These are phyloP conservation scores for Drosophila heteroneura DNA, from an alignment of 2,888 invertebrate species.

Conservation along the genomic window DNA sequence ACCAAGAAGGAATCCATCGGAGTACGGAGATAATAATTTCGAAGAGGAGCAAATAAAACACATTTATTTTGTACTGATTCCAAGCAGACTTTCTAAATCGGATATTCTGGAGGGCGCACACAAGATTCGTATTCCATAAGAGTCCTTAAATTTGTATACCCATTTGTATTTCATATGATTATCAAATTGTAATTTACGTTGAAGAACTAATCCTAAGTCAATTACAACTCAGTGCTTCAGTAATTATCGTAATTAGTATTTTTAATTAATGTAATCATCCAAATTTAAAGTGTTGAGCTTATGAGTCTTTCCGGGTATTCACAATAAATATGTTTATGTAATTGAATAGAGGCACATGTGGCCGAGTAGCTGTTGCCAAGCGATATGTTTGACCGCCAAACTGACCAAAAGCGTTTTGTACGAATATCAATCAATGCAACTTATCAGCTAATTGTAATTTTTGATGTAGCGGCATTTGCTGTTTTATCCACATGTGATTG, in stretches of 20 bases:
- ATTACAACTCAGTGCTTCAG: neutral
- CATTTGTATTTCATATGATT: neutral
- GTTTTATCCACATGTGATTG: conserved; percentile 24
- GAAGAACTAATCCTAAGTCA: neutral
- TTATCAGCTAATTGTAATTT: conserved; percentile 49
- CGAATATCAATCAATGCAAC: conserved; percentile 57
- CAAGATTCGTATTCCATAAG: neutral
- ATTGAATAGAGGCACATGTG: conserved; percentile 5
- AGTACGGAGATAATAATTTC: neutral
- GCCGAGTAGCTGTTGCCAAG: conserved; percentile 15
- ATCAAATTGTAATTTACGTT: neutral
- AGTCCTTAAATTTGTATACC: neutral
- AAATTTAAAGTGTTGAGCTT: neutral
- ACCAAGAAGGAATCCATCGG: neutral
- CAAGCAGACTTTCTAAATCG: neutral
- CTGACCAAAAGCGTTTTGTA: neutral
- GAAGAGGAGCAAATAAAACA: neutral
- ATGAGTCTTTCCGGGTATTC: neutral
- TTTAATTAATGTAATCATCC: neutral
- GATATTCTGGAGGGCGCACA: neutral
- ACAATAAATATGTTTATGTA: neutral
- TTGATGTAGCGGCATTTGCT: conserved; percentile 3
- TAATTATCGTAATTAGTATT: neutral
- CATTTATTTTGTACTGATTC: neutral
- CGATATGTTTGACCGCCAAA: neutral